Conservation (phyloP, 2,797 vertebrate genomes). For the Adrianichthys oophorus region DNA sequence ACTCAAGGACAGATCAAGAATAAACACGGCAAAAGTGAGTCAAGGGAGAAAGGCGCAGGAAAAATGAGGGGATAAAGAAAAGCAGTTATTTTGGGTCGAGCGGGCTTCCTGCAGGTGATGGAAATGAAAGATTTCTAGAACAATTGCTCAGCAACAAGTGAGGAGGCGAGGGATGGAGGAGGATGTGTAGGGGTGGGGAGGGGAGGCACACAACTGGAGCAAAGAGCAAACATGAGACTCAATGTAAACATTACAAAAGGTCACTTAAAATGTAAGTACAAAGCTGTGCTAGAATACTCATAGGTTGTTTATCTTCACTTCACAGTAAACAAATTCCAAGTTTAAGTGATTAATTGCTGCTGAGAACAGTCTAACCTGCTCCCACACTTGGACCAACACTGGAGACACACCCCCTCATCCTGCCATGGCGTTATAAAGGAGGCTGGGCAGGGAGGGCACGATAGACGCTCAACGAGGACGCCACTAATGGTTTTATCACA, state of each 20-base stretch:
- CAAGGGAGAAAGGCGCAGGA: conserved; percentile 72
- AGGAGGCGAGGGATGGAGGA: conserved; percentile 50
- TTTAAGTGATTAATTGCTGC: conserved; percentile 23
- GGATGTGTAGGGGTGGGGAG: conserved; percentile 24
- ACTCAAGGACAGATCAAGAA: conserved; percentile 66
- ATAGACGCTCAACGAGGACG: conserved; percentile 11
- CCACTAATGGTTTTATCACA: conserved; percentile 34
- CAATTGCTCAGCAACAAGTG: conserved; percentile 70
- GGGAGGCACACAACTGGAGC: neutral
- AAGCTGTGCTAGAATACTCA: conserved; percentile 18
- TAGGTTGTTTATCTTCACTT: conserved; percentile 33
- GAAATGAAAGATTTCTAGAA: conserved; percentile 74
- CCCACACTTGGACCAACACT: conserved; percentile 4
- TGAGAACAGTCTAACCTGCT: conserved; percentile 22
- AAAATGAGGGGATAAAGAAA: conserved; percentile 72
- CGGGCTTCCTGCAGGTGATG: conserved; percentile 82
- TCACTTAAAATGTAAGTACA: conserved; percentile 35
- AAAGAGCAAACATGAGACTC: conserved; percentile 23
- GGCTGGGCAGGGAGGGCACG: conserved; percentile 26
- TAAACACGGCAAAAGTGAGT: conserved; percentile 64
- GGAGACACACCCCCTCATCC: conserved; percentile 49
- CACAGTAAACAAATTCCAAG: conserved; percentile 33
- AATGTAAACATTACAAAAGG: conserved; percentile 53
- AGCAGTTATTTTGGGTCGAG: conserved; percentile 73
- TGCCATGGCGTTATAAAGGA: conserved; percentile 63